phyloP scores from a whole-genome alignment of 2,888 invertebrate genomes.

The Bombyx huttoni region DNA sequence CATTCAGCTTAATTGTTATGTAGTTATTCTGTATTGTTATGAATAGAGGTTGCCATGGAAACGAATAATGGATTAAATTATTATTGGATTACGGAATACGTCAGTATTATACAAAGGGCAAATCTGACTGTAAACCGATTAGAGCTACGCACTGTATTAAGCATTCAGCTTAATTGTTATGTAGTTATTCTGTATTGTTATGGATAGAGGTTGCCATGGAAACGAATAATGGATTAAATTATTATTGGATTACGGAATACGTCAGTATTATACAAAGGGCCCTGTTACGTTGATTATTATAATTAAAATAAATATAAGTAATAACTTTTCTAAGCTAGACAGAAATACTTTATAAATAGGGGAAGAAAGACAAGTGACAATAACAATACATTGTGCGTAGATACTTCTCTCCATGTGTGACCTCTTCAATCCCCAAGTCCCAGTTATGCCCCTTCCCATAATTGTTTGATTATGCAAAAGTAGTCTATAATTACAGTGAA shows the following conservation, averaged over 20 bases:
- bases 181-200: neutral
- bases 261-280: neutral
- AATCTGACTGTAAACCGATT: slow-evolving; percentile 4
- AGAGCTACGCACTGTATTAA: slow-evolving; percentile 5
- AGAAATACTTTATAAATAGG: too few species aligned
- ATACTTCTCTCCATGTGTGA: too few species aligned
- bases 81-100: neutral
- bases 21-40: neutral
- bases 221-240: neutral
- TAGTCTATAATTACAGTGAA: too few species aligned
- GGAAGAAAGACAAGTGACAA: too few species aligned
- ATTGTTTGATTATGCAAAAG: too few species aligned
- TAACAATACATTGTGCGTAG: too few species aligned
- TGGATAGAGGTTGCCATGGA: neutral
- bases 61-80: neutral
- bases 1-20: slow-evolving; percentile 2
- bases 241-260: neutral
- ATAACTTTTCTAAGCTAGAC: too few species aligned
- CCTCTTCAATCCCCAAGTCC: too few species aligned
- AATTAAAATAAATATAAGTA: neutral
- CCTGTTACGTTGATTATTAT: neutral
- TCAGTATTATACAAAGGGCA: neutral
- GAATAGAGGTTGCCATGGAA: neutral
- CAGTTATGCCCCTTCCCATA: too few species aligned
- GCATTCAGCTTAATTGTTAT: slow-evolving; percentile 2